A percentile compares a stretch with the other conserved stretches of the same genome.
These are phyloP conservation scores for Cladopsammia gracilis DNA, from an alignment of 64 coral and sea anemone species.

Conservation along the genomic window DNA sequence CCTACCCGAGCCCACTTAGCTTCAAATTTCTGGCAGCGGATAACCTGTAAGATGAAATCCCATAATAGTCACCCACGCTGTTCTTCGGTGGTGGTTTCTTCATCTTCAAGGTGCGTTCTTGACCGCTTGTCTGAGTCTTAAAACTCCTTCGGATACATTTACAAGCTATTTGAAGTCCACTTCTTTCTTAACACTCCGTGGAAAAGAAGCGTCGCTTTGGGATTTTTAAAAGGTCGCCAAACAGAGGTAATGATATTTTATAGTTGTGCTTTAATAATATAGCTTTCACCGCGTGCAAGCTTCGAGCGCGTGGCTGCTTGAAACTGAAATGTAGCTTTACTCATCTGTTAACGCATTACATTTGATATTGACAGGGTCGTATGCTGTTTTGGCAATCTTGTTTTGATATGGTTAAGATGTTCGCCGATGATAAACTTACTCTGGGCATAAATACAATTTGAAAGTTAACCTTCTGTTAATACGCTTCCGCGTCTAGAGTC, in stretches of 20 bases:
- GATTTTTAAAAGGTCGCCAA: no score
- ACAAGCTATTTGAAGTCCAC: neutral
- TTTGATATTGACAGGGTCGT: neutral
- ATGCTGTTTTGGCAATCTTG: neutral
- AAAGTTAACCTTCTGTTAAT: neutral
- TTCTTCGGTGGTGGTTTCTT: neutral
- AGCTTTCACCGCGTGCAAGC: no score
- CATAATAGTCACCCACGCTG: slow-evolving; percentile 21
- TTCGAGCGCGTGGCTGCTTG: neutral
- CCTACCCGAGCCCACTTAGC: neutral
- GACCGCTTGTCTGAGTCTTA: neutral
- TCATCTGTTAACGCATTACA: neutral
- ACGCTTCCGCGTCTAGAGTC: no score
- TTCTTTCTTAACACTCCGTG: neutral
- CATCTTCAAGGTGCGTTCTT: neutral
- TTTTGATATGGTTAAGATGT: no score
- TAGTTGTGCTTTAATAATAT: neutral
- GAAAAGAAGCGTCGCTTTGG: neutral
- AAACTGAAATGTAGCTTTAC: neutral
- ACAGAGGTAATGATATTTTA: neutral
- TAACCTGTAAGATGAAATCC: neutral
- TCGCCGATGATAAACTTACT: no score
- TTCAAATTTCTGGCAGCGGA: neutral
- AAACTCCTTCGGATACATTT: neutral
- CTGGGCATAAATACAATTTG: neutral